Base-by-base conservation (phyloP, 2,113 vertebrate species). In the Oncorhynchus gorbuscha region DNA sequence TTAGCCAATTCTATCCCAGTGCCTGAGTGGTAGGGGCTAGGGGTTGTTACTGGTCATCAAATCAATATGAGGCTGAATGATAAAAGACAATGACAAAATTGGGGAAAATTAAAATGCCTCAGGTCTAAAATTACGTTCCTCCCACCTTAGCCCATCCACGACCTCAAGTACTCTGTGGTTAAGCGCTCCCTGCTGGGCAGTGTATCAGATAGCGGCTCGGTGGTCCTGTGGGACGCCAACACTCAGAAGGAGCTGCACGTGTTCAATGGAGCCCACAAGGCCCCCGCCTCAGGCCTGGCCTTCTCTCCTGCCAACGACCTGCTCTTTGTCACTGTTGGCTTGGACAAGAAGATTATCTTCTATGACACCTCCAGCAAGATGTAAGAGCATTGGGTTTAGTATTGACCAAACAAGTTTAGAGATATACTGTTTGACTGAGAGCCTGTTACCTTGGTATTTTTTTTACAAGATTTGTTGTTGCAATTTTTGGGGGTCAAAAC, bases 331-430 rank as follows among this genome's bases (percentile, higher is more conserved):
- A 98, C 96, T 35, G 94, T 98, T 51, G 98, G 98, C 65, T 90
- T 99, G 85, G 98, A 99, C 92, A 99, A 99, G 92, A 97, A 96
- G 93, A 95, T 99, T 79, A 91, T 97, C 92, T 97, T 96, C 79
- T 99, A 98, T 84, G 98, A 99, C 88, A 95, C 95, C 1, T 93
- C 94, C 82, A 97, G 96, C 92, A 99, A 96, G 93, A 97, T 95
- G 98, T 99, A 90, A 95, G 95, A 49, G 9, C 28, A 11, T 45
- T 2, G 9, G 39, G 32, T 48, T 20, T 26, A 62, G 11, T 69
- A 22, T 62, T 35, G 13, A 6, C 67, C 7, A 13, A 8, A 26
- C n/a, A 66, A 5, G 24, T 28, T 2, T 28, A 4, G 6, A 30
- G 30, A 2, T 20, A 9, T 39, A 61, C 9, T 72, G 69, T 48